These are phyloP conservation scores for Hermodice carunculata DNA, from an alignment of 2,888 invertebrate genomes.

Conservation along the genomic window DNA sequence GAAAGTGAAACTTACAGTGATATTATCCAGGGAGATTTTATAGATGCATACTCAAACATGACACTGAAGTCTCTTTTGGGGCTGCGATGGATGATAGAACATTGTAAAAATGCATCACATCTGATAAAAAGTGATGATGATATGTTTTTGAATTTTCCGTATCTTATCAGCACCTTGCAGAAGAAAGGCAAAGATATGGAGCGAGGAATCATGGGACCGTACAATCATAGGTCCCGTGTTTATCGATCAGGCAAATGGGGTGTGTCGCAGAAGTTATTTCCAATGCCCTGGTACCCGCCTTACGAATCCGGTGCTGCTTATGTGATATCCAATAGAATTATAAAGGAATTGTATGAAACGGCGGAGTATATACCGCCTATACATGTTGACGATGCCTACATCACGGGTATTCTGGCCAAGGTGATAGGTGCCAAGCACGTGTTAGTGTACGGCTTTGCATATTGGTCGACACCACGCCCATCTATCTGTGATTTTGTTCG, in stretches of 20 bases:
- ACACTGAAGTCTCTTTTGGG: constrained; percentile 70
- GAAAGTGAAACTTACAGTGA: constrained; percentile 59
- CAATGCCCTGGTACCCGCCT: constrained; percentile 11
- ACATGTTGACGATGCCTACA: constrained; percentile 53
- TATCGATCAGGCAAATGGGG: constrained; percentile 13
- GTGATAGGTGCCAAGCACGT: constrained; percentile 13
- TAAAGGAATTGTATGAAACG: constrained; percentile 6
- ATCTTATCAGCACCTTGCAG: constrained; percentile 34
- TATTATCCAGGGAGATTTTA: constrained; percentile 64
- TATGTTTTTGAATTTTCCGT: constrained; percentile 71
- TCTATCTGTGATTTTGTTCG: constrained; percentile 11
- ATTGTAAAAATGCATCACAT: constrained; percentile 60
- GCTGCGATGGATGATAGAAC: constrained; percentile 64
- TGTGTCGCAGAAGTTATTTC: constrained; percentile 10
- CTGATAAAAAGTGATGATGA: constrained; percentile 71
- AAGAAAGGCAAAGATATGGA: background rate
- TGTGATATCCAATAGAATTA: constrained; percentile 6
- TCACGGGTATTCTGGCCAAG: constrained; percentile 51
- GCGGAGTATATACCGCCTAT: constrained; percentile 45
- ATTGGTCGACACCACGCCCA: constrained; percentile 5
- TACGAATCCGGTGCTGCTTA: constrained; percentile 21
- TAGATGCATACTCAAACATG: constrained; percentile 69
- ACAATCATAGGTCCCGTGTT: background rate
- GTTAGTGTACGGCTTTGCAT: background rate
- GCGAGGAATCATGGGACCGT: constrained; percentile 9